Evolutionary conservation across 1,140 invertebrate genomes (phyloP).

Genomic region (Chironomus tepperi): DNA sequence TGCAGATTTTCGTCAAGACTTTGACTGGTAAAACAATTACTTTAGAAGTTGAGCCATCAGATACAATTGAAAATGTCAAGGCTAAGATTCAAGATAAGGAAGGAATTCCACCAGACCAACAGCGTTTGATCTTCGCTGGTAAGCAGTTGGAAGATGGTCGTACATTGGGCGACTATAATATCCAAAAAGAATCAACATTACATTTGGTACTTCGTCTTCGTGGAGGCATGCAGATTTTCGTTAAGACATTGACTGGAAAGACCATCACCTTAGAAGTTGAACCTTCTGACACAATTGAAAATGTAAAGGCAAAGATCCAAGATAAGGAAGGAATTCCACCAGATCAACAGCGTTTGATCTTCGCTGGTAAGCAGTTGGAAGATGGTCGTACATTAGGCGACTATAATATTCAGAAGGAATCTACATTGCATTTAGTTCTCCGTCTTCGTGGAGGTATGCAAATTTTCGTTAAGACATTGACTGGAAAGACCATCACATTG

Average conservation of each 20-base stretch:
- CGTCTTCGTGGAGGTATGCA: slow-evolving; percentile 73
- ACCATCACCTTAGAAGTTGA: no score
- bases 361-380: no score
- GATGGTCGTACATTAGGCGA: slow-evolving; percentile 35
- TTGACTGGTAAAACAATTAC: no score
- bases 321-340: no score
- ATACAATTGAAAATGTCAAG: slow-evolving; percentile 26
- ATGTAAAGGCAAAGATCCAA: no score
- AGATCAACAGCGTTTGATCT: no score
- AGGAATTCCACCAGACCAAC: slow-evolving; percentile 43
- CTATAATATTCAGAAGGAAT: slow-evolving; percentile 92
- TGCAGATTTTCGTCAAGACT: no score
- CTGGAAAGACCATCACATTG: no score
- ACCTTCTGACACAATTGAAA: slow-evolving; percentile 33
- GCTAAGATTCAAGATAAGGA: slow-evolving; percentile 29
- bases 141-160: no score
- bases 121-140: slow-evolving; percentile 38
- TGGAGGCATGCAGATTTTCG: slow-evolving; percentile 51
- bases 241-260: no score
- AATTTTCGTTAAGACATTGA: no score
- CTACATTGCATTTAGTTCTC: slow-evolving; percentile 86
- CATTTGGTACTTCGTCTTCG: slow-evolving; percentile 58
- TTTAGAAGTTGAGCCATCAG: slow-evolving; percentile 55
- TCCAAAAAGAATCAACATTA: slow-evolving; percentile 50
- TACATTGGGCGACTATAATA: no score